Percentiles rank a stretch among this genome's conserved stretches.
These are phyloP conservation scores for Protula sp. DNA, from an alignment of 2,888 invertebrate species.

Conservation along the genomic window DNA sequence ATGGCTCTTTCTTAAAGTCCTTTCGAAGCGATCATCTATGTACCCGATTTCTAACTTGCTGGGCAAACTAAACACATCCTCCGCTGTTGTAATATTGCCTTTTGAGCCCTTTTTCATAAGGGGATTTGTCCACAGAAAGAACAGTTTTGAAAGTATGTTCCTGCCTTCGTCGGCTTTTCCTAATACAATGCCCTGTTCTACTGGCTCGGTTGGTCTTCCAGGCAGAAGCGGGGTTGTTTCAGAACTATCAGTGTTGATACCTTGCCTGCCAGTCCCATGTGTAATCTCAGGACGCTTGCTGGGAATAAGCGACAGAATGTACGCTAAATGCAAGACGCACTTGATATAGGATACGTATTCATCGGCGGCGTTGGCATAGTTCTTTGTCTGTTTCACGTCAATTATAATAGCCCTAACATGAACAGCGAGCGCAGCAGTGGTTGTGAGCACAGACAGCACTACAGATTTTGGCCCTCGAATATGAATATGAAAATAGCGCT, in stretches of 20 bases:
- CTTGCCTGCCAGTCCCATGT: not conserved
- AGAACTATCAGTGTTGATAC: not conserved
- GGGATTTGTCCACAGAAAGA: constrained; percentile 83
- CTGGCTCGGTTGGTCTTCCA: too few species aligned
- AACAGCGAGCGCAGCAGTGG: constrained; percentile 65
- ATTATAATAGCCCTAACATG: constrained; percentile 64
- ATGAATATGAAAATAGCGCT: constrained; percentile 57
- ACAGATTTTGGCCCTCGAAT: constrained; percentile 70
- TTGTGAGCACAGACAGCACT: constrained; percentile 66
- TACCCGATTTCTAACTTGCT: constrained; percentile 33
- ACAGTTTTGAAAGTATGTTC: constrained; percentile 67
- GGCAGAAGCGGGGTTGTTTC: not conserved
- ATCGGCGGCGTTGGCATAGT: constrained; percentile 19
- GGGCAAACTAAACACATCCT: constrained; percentile 46
- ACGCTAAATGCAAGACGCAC: constrained; percentile 61
- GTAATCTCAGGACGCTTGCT: constrained; percentile 10
- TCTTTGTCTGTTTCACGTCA: constrained; percentile 7
- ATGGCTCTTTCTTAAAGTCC: constrained; percentile 12
- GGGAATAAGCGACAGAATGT: constrained; percentile 69
- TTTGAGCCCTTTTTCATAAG: constrained; percentile 60
- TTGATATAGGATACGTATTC: constrained; percentile 33
- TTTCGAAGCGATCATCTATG: constrained; percentile 32
- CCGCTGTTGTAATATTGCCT: constrained; percentile 59
- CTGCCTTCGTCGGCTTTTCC: constrained; percentile 64
- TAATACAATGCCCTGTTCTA: too few species aligned